Conservation (phyloP, 2,797 vertebrate genomes). For the Iguana delicatissima region DNA sequence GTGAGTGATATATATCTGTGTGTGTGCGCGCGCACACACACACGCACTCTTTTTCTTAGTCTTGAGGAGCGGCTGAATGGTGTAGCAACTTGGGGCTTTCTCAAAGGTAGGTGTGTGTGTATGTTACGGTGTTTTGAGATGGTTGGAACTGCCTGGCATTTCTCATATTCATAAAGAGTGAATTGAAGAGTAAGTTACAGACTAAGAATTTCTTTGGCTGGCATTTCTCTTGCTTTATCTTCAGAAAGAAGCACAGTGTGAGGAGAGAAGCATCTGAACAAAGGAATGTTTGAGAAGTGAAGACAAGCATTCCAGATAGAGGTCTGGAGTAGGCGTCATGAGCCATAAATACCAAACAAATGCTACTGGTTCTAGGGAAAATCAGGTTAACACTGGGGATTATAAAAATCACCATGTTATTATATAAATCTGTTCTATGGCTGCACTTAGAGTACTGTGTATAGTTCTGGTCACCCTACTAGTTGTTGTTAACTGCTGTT, state of each 20-base stretch:
- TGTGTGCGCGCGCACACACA: no score
- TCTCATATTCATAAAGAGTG: not conserved
- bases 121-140: not conserved
- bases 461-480: no score
- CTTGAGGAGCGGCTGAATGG: not conserved
- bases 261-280: not conserved
- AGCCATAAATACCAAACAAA: not conserved
- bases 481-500: no score
- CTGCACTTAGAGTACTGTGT: no score
- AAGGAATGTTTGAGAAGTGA: not conserved
- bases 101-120: not conserved
- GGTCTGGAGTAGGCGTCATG: not conserved
- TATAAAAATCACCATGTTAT: no score
- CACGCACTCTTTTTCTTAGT: not conserved
- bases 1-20: no score
- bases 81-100: not conserved
- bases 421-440: no score
- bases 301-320: not conserved
- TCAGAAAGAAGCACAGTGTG: not conserved
- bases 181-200: not conserved
- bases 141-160: not conserved
- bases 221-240: not conserved
- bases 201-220: no score
- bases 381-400: not conserved
- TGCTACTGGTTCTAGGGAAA: not conserved